Evolutionary conservation across 1,140 invertebrate species (phyloP), one percentile per base, ranked within the genome.

Genomic region (Leptopilina boulardi): DNA sequence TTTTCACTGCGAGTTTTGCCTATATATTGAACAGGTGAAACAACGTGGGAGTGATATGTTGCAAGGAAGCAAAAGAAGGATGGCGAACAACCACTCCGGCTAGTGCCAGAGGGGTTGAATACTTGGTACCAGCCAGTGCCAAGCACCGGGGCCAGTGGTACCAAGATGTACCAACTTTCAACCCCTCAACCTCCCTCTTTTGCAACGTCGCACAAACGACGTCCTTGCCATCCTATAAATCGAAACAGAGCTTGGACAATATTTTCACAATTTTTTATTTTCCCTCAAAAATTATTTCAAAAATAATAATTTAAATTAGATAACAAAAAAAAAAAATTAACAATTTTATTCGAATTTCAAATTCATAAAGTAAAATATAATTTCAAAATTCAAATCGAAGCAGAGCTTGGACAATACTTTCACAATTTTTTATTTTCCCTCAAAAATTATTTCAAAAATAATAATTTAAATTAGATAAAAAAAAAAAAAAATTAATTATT

Each of bases 101-200:
- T 59, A 56, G 51, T 56, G 51, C 18, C 54, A 70, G 3, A 51
- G 56, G 73, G 80, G 80, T 78, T 77, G 66, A 81, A 82, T 71
- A 86, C 79, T 80, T 82, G 85, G 88, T 89, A 86, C 88, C 87
- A 84, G 84, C 80, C 85, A 47, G 87, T 86, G 79, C 85, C 86
- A 77, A 80, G 84, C 81, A 79, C 81, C 26, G 78, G 74, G 82
- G 82, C 72, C 77, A 85, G 75, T 77, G 86, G 87, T 90, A 87
- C 87, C 87, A 86, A 75, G 23, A 75, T 78, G 88, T 89, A 86
- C 87, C 87, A 87, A 79, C 82, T 76, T 72, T 66, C 56, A 83
- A 73, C 21, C 77, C 80, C 79, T 81, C 71, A 70, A 79, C 79
- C n/a, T n/a, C n/a, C 82, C 77, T 80, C 76, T 59, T 74, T 26